Base-by-base conservation (phyloP, 2,797 vertebrate genomes). In the Coregonus suidteri region DNA sequence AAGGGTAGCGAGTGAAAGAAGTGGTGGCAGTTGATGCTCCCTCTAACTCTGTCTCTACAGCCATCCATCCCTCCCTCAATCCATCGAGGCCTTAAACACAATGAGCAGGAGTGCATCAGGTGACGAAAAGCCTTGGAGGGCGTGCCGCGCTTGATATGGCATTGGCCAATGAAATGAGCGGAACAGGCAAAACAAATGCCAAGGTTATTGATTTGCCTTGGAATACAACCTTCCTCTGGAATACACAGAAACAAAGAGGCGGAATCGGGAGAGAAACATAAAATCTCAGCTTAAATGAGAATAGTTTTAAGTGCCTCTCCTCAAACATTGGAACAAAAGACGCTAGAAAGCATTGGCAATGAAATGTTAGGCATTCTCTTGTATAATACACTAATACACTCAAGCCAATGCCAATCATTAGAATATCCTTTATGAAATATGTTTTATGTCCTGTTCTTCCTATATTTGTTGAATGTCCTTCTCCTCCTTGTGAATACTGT, bases 11-110 rank as follows among this genome's bases (percentile, higher is more conserved):
- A 47, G 41, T 47, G 41, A 47, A 47, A 47, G 3, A 47, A 47
- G 41, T 47, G 41, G 75, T 86, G 56, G 76, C 83, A 78, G 81
- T 84, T 84, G 80, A 84, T 86, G 81, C 7, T 71, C 20, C 15
- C 53, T 85, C 41, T 31, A 16, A 62, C 30, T 31, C 78, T 82
- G 56, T 71, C 34, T 76, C 68, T 87, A 71, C 81, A 87, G 76
- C 77, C 78, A 77, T 73, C 65, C 70, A 77, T 81, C 75, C n/a
- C 14, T 30, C 75, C n/a, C 14, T 30, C 64, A 6, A 7, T 41
- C 34, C 7, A 25, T 54, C 34, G 37, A 34, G 15, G 25, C 37
- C n/a, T 51, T 47, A 67, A 53, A 54, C 62, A 75, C 64, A 75
- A 74, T 72, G 70, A 74, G 56, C 52, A 70, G 0, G 31, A 79